Base-by-base conservation (phyloP, 2,113 vertebrate genomes). In the Notiomystis cincta region DNA sequence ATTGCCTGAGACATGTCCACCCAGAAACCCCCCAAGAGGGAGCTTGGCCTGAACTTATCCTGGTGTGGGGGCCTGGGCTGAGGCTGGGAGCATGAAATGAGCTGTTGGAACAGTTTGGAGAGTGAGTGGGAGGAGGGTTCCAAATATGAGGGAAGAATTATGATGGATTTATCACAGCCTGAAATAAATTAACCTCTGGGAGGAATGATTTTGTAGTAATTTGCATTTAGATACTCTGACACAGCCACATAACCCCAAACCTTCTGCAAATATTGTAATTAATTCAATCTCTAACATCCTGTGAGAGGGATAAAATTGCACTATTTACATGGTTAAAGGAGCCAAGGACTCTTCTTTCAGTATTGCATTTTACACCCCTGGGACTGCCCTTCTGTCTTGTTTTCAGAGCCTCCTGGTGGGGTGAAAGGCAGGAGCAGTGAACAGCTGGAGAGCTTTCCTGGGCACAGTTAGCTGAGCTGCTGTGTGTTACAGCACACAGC, bases 141-240 rank as follows among this genome's bases (percentile, higher is more conserved):
- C 62, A 77, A 80, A 77, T 77, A 47, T 12, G 54, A 90, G 44
- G 56, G 87, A 90, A 93, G 81, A 94, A 72, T 76, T 71, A 30
- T 76, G 78, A 80, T 12, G 10, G 66, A 79, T 91, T 95, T 90
- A 89, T 93, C 73, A 80, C 35, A 77, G 66, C 47, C 84, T 54
- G 73, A 89, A 95, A 84, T 82, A 82, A 95, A 87, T 93, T 72
- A 94, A 91, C 78, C 87, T 96, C 93, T 87, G 64, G 60, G 62
- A 91, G 78, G 75, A 90, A 91, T 80, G 57, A 88, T 95, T 96
- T 91, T 80, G 58, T 93, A 90, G 80, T 95, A 85, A 97, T 95
- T 96, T 96, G 92, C 93, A 88, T 96, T 96, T 94, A 90, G 92
- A 94, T 94, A 64, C 64, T 91, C 84, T 77, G 73, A 86, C 82